These are phyloP conservation scores for Monomorium pharaonis DNA, from an alignment of 1,140 invertebrate species.

Conservation along the genomic window DNA sequence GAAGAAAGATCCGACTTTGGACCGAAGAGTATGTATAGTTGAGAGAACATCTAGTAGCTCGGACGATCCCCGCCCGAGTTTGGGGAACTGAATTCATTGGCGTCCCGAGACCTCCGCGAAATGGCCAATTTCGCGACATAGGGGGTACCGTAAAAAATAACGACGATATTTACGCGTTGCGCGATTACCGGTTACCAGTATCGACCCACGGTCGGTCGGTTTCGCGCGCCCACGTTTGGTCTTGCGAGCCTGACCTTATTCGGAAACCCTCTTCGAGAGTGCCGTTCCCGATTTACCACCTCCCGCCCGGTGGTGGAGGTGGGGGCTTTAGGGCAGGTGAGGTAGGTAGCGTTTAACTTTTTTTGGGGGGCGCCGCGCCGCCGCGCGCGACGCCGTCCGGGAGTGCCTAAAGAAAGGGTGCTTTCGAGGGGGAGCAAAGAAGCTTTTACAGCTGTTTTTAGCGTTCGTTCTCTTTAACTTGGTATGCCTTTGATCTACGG, in stretches of 20 bases:
- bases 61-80: background rate
- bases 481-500: background rate
- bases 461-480: background rate
- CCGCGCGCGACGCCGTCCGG: background rate
- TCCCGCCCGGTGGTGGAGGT: constrained; percentile 53
- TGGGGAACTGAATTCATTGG: background rate
- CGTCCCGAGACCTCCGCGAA: background rate
- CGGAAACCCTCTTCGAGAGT: constrained; percentile 80
- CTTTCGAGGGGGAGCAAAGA: background rate
- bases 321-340: constrained; percentile 62
- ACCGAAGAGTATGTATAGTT: background rate
- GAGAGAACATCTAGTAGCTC: too few species aligned
- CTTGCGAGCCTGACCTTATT: constrained; percentile 83
- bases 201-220: constrained; percentile 72
- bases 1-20: background rate
- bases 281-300: constrained; percentile 67
- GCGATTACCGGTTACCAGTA: constrained; percentile 54
- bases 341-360: constrained; percentile 26
- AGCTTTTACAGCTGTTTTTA: constrained; percentile 35
- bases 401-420: background rate
- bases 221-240: constrained; percentile 80
- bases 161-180: constrained; percentile 63
- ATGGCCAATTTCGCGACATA: background rate
- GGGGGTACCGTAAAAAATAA: background rate
- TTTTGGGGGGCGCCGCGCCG: constrained; percentile 25